Evolutionary conservation across 2,113 vertebrate species (phyloP), one percentile per base, ranked within the genome.

Genomic region (Barnardius zonarius): DNA sequence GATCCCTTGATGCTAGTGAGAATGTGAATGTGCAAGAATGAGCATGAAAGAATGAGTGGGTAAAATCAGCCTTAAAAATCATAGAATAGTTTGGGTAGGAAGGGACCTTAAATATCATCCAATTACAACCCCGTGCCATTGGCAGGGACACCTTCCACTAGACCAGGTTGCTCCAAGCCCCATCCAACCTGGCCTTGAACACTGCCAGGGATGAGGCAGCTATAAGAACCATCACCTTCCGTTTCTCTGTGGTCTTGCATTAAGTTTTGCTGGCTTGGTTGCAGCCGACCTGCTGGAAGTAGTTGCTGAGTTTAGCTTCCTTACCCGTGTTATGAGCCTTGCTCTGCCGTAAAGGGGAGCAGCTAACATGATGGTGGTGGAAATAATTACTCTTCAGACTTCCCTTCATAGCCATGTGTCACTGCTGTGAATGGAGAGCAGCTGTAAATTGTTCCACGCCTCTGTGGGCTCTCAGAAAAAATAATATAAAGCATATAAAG

Each of bases 211-310:
- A 59, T 59, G 33, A 33, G 22, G 20, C 57, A 59, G 57, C 33
- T 59, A 23, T 59, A 59, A 59, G n/a, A 59, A 59, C 31, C 13
- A 15, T 54, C 23, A 11, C 27, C 16, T 74, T 57, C 43, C 12
- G 33, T n/a, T 68, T 77, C 46, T 51, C 1, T 3, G 6, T 49
- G 57, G 30, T 41, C 43, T 75, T 4, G 2, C 7, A 1, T 1
- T 16, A 44, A 46, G 83, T 37, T 70, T 70, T 59, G 73, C 43
- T 28, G 6, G 6, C 43, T 66, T 31, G 48, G 17, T 68, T 41
- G 25, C 24, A 25, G 17, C 7, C 1, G 20, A 9, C 19, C 43
- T 22, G 33, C 5, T 49, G 24, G 28, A 69, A 43, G 48, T 19
- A 14, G 37, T 7, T 20, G 35, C 44, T 5, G 49, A 31, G 23